phyloP scores from a whole-genome alignment of 2,797 vertebrate species.

The Oryzias dopingdopingensis region DNA sequence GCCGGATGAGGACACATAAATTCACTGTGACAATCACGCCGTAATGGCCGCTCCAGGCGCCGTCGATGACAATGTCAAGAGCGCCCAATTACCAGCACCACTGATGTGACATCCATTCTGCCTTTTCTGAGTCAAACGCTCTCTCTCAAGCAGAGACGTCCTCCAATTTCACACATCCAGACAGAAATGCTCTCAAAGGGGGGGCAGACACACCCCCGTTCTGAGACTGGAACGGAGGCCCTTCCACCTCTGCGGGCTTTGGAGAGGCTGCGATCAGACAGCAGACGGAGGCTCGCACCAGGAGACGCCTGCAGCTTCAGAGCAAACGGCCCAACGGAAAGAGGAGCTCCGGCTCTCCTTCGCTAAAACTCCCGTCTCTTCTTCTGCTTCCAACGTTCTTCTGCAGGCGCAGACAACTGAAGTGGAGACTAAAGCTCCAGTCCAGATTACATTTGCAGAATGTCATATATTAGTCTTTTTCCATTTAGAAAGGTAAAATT shows the following conservation, averaged over 20 bases:
- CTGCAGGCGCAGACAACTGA: slow-evolving; percentile 29
- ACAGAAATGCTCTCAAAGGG: slow-evolving; percentile 21
- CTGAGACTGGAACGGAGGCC: slow-evolving; percentile 38
- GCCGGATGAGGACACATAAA: slow-evolving; percentile 8
- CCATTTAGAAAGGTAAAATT: too few species aligned
- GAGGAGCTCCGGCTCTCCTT: slow-evolving; percentile 33
- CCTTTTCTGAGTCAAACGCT: slow-evolving; percentile 41
- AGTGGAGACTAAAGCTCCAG: slow-evolving; percentile 20
- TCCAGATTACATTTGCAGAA: slow-evolving; percentile 40
- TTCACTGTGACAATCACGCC: slow-evolving; percentile 25
- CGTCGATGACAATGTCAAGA: slow-evolving; percentile 65
- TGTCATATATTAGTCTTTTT: slow-evolving; percentile 5
- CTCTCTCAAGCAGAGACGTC: slow-evolving; percentile 37
- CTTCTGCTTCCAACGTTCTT: slow-evolving; percentile 33
- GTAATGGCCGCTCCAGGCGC: slow-evolving; percentile 55
- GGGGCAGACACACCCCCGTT: slow-evolving; percentile 31
- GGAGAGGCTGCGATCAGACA: slow-evolving; percentile 58
- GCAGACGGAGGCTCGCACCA: slow-evolving; percentile 55
- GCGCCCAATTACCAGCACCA: slow-evolving; percentile 64
- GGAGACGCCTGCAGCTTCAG: slow-evolving; percentile 40
- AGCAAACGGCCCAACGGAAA: slow-evolving; percentile 43
- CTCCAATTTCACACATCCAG: slow-evolving; percentile 17
- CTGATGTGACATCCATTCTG: slow-evolving; percentile 64
- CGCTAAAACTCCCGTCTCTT: slow-evolving; percentile 35
- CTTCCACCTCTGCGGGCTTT: slow-evolving; percentile 45